A percentile compares a stretch with the other conserved stretches of the same genome.
phyloP scores from a whole-genome alignment of 2,888 invertebrate species.

The Syrista parreyssii region DNA sequence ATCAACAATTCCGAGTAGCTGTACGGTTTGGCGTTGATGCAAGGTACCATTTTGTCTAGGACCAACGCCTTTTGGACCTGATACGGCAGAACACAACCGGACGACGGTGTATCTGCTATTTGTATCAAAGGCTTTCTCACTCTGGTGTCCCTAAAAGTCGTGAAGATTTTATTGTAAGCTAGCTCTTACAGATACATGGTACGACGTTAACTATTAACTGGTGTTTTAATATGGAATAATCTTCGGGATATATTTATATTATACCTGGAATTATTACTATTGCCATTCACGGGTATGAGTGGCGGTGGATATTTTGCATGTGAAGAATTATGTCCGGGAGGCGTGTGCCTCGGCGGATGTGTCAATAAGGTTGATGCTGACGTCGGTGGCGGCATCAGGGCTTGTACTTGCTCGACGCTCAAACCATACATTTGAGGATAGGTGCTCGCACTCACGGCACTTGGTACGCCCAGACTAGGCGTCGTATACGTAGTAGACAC shows the following conservation, averaged over 20 bases:
- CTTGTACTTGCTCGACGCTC: slow-evolving; percentile 62
- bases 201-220: background rate
- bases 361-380: slow-evolving; percentile 58
- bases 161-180: background rate
- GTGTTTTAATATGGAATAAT: background rate
- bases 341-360: slow-evolving; percentile 64
- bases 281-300: slow-evolving; percentile 68
- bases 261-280: slow-evolving; percentile 53
- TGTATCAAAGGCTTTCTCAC: slow-evolving; percentile 74
- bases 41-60: slow-evolving; percentile 84
- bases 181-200: accelerated
- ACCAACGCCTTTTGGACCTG: slow-evolving; percentile 83
- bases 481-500: slow-evolving; percentile 65
- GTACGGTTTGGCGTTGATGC: slow-evolving; percentile 89
- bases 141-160: slow-evolving; percentile 54
- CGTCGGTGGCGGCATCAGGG: slow-evolving; percentile 62
- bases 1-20: slow-evolving; percentile 84
- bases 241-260: background rate
- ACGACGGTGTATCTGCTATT: slow-evolving; percentile 77
- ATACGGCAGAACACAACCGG: slow-evolving; percentile 65
- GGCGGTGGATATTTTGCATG: slow-evolving; percentile 69
- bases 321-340: slow-evolving; percentile 57
- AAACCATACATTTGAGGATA: slow-evolving; percentile 67
- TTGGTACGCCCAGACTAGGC: slow-evolving; percentile 59
- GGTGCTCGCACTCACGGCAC: slow-evolving; percentile 58